Evolutionary conservation across 2,888 invertebrate genomes (phyloP).

Genomic region (Vanessa cardui): DNA sequence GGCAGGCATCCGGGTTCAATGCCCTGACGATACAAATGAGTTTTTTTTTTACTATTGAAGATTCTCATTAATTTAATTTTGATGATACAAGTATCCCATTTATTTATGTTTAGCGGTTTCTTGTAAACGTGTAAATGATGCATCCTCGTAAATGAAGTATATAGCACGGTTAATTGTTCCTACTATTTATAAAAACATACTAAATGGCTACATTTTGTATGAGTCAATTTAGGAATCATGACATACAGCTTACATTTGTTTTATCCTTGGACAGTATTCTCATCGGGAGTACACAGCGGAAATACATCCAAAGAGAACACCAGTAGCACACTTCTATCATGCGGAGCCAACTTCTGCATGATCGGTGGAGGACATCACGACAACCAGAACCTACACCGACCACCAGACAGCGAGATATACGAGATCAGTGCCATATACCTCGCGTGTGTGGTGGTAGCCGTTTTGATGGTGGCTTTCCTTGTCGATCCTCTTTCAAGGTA

Average conservation of each 20-base stretch:
- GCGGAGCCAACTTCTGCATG: slow-evolving; percentile 93
- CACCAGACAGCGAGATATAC: slow-evolving; percentile 92
- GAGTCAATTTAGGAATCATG: too few species aligned
- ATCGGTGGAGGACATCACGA: slow-evolving; percentile 84
- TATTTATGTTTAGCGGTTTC: slow-evolving; percentile 4
- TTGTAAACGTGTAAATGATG: neutral
- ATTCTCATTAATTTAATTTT: slow-evolving; percentile 22
- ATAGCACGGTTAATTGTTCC: neutral
- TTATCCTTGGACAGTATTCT: slow-evolving; percentile 83
- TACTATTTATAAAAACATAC: neutral
- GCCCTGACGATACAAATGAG: slow-evolving; percentile 19
- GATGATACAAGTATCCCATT: slow-evolving; percentile 5
- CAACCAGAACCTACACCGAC: slow-evolving; percentile 90
- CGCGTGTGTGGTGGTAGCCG: slow-evolving; percentile 92
- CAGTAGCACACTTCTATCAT: slow-evolving; percentile 82
- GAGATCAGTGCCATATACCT: slow-evolving; percentile 95
- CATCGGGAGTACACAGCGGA: slow-evolving; percentile 88
- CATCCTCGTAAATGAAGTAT: neutral
- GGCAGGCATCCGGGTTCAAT: slow-evolving; percentile 30
- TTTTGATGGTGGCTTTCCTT: slow-evolving; percentile 92
- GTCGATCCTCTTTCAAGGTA: slow-evolving; percentile 95
- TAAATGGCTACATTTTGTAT: too few species aligned
- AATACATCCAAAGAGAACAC: slow-evolving; percentile 67
- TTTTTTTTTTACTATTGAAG: slow-evolving; percentile 18
- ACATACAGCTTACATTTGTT: too few species aligned